A percentile compares a stretch with the other conserved stretches of the same genome.
Conservation (phyloP, 1,140 invertebrate genomes). For the Steinernema feltiae region DNA sequence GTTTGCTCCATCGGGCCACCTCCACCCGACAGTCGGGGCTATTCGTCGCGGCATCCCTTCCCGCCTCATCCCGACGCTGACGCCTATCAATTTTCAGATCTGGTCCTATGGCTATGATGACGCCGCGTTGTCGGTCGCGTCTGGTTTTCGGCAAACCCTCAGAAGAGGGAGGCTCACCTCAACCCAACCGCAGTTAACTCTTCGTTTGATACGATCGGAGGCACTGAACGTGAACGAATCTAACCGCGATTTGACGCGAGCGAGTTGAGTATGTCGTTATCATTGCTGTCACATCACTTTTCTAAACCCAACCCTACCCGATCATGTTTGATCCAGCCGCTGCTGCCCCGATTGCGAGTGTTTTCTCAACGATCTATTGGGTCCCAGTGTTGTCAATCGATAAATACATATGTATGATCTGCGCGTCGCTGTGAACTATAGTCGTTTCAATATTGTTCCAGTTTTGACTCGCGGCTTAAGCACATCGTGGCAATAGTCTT, state of each 20-base stretch:
- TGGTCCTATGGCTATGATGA: slow-evolving; percentile 10
- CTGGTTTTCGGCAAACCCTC: not conserved
- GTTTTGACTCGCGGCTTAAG: not conserved
- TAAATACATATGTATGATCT: not conserved
- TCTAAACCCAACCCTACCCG: too few relatives aligned
- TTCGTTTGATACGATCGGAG: too few relatives aligned
- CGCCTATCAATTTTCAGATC: not conserved
- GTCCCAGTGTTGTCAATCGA: not conserved
- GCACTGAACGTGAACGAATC: too few relatives aligned
- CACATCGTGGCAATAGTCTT: not conserved
- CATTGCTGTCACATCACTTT: too few relatives aligned
- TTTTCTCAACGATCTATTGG: not conserved
- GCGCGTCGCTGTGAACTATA: not conserved
- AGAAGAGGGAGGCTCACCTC: not conserved
- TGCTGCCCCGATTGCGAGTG: not conserved
- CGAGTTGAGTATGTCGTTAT: too few relatives aligned
- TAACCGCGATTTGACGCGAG: too few relatives aligned
- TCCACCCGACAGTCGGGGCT: not conserved
- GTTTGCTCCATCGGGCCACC: too few relatives aligned
- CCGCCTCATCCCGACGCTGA: not conserved
- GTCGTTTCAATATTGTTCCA: not conserved
- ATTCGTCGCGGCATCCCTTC: not conserved
- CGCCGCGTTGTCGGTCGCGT: not conserved
- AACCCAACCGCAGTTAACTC: not conserved
- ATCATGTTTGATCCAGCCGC: slow-evolving; percentile 7